Evolutionary conservation across 1,140 invertebrate species (phyloP), one percentile per base, ranked within the genome.

Genomic region (Phortica variegata): DNA sequence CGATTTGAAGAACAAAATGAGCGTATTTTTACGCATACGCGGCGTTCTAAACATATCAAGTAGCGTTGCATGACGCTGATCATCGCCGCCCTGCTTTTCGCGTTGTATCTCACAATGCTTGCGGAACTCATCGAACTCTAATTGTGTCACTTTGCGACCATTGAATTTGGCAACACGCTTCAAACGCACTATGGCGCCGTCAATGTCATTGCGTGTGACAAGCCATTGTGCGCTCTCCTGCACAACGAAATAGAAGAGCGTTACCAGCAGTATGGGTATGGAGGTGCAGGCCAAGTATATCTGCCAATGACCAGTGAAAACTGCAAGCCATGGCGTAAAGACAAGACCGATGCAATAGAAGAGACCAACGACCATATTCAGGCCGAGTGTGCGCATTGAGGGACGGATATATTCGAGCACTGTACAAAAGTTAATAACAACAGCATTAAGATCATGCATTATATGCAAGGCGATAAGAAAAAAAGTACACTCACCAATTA

Each of bases 191-290:
- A 82, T 77, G 17, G 83, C 83, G 19, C 82, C 75, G n/a, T 82
- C 78, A 2, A 78, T 72, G 21, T 79, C 70, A 4, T 82, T 82
- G 57, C 81, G 77, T 19, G 82, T 82, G 10, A 85, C 76, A 23
- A 85, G 68, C 84, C 84, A 86, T 51, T 83, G 79, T 0, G 82
- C 83, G 42, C 83, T 84, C 69, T 85, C 84, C 55, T 84, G 80
- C 57, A 85, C 73, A 42, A 80, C 58, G 48, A 78, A 77, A 52
- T 79, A 82, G 58, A 75, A 83, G 5, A 74, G 52, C 7, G 76
- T 60, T 29, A 82, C 72, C 20, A 77, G 42, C 0, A 77, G 53
- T 31, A 83, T 78, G n/a, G 83, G 82, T 37, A 82, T 32, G 3
- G 81, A 78, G 4, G 81, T 78, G 29, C 76, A 76, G 13, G 82